Percentiles rank a stretch among this genome's conserved stretches.
Conservation (phyloP, 2,113 vertebrate genomes). For the Drymodes brunneopygia region DNA sequence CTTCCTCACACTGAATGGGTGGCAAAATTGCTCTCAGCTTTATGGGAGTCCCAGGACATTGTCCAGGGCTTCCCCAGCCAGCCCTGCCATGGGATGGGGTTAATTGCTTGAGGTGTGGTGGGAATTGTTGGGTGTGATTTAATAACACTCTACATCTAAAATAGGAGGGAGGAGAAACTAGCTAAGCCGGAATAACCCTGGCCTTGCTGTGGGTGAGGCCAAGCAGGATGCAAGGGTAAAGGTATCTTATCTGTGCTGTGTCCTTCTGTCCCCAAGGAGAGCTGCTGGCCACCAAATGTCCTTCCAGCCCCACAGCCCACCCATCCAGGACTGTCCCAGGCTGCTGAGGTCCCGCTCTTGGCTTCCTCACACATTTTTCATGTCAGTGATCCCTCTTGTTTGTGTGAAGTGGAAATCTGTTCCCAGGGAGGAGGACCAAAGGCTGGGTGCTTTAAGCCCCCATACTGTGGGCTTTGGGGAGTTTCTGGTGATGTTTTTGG, state of each 20-base stretch:
- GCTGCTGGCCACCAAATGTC: not conserved
- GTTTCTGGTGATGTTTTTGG: not conserved
- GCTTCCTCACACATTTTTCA: not conserved
- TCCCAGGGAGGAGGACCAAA: not conserved
- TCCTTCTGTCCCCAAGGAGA: not conserved
- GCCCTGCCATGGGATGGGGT: fast-evolving
- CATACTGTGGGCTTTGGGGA: not conserved
- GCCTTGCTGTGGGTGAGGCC: not conserved
- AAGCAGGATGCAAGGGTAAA: not conserved
- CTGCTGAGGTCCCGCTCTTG: not conserved
- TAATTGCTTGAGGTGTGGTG: not conserved
- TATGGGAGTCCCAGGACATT: not conserved
- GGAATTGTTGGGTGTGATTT: not conserved
- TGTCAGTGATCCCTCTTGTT: not conserved
- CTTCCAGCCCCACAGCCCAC: not conserved
- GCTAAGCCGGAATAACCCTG: not conserved
- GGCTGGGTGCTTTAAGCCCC: not conserved
- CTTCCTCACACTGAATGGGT: not conserved
- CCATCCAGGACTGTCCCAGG: not conserved
- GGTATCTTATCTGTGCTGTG: fast-evolving
- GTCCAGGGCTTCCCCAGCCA: not conserved
- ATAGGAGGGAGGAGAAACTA: not conserved
- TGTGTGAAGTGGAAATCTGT: not conserved
- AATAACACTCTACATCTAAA: not conserved
- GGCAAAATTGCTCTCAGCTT: not conserved